Evolutionary conservation across 1,140 invertebrate genomes (phyloP).

Genomic region (Aethina tumida): DNA sequence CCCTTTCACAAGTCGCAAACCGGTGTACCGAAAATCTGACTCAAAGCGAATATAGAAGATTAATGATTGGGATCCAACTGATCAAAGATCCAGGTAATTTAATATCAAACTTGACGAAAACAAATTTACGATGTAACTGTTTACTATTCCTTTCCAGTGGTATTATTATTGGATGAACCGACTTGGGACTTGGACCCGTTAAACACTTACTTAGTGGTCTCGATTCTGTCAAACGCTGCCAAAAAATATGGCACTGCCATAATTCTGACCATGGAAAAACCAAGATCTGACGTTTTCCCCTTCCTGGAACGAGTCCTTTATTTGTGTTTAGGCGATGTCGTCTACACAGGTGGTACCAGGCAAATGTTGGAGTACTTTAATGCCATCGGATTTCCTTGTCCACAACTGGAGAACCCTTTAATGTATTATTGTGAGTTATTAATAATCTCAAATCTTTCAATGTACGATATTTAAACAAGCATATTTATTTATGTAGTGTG

Average conservation of each 20-base stretch:
- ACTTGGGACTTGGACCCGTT: constrained; percentile 84
- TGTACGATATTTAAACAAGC: neutral
- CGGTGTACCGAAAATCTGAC: constrained; percentile 68
- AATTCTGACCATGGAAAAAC: constrained; percentile 84
- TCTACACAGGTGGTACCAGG: constrained; percentile 81
- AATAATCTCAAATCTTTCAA: constrained; percentile 5
- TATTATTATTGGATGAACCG: constrained; percentile 81
- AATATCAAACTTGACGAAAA: neutral
- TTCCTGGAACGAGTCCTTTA: constrained; percentile 79
- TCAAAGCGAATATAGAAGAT: constrained; percentile 70
- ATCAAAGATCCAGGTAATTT: constrained; percentile 70
- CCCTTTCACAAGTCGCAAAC: constrained; percentile 76
- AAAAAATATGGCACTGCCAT: constrained; percentile 84
- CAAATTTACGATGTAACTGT: neutral
- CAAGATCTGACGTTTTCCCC: constrained; percentile 84
- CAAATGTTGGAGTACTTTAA: constrained; percentile 87
- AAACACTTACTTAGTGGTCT: constrained; percentile 85
- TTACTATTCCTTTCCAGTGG: constrained; percentile 43
- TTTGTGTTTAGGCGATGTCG: constrained; percentile 79
- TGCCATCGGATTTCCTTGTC: constrained; percentile 85
- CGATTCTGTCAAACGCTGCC: constrained; percentile 84
- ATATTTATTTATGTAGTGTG: constrained; percentile 50
- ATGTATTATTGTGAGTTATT: constrained; percentile 82
- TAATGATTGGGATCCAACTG: constrained; percentile 79
- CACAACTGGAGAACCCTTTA: constrained; percentile 82